phyloP scores from a whole-genome alignment of 2,797 vertebrate species.

The Cottoperca gobio region DNA sequence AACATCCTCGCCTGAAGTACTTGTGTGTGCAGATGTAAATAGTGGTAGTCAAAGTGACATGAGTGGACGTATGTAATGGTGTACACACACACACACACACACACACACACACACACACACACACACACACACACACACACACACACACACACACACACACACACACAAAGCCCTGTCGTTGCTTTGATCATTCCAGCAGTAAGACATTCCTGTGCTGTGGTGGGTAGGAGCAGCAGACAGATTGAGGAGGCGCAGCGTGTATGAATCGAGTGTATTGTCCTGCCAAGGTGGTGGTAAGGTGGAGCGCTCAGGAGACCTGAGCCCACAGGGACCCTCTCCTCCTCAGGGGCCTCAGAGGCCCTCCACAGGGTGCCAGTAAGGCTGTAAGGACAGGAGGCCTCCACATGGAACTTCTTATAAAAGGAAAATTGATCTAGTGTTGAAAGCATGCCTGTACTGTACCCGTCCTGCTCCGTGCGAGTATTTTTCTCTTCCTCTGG shows the following conservation, averaged over 20 bases:
- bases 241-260: constrained; percentile 38
- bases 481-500: constrained; percentile 3
- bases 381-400: constrained; percentile 45
- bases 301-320: constrained; percentile 62
- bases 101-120: constrained; percentile 5
- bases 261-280: constrained; percentile 80
- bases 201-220: constrained; percentile 73
- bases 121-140: not conserved
- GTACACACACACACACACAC: constrained; percentile 22
- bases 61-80: constrained; percentile 28
- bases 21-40: constrained; percentile 19
- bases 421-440: constrained; percentile 48
- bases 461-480: not conserved
- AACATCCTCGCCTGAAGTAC: not conserved
- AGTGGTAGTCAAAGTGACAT: constrained; percentile 19
- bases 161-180: constrained; percentile 12
- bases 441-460: constrained; percentile 49
- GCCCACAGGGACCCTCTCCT: constrained; percentile 55
- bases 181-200: constrained; percentile 69
- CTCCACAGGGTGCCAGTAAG: constrained; percentile 48
- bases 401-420: constrained; percentile 23
- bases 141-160: constrained; percentile 3
- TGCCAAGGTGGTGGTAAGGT: constrained; percentile 52
- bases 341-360: constrained; percentile 52
- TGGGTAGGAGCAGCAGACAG: constrained; percentile 63